phyloP scores from a whole-genome alignment of 2,888 invertebrate genomes.

The Bellardia bayeri region DNA sequence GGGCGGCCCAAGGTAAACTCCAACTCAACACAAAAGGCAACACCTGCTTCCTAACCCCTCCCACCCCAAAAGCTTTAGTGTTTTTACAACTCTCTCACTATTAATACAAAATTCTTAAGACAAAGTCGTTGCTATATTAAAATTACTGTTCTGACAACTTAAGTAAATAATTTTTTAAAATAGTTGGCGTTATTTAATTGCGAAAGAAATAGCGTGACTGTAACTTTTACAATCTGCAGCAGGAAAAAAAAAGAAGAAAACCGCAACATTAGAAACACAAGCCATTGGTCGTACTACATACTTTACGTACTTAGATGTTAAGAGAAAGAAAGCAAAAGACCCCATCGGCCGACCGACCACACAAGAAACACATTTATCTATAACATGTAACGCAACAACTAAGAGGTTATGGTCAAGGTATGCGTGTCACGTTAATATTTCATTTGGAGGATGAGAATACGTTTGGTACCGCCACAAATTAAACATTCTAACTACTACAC shows the following conservation, averaged over 20 bases:
- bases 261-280: not conserved
- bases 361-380: conserved; percentile 1
- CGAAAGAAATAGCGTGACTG: conserved; percentile 51
- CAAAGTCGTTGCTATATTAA: not conserved
- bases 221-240: not conserved
- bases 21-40: not conserved
- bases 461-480: conserved; percentile 49
- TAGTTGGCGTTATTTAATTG: conserved; percentile 58
- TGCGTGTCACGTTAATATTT: conserved; percentile 59
- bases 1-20: too few relatives aligned
- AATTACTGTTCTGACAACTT: not conserved
- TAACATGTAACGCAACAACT: conserved; percentile 12
- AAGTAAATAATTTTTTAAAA: conserved; percentile 28
- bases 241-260: not conserved
- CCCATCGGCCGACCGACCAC: not conserved
- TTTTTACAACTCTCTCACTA: not conserved
- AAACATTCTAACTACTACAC: not conserved
- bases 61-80: too few relatives aligned
- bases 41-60: too few relatives aligned
- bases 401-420: conserved; percentile 61
- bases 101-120: too few relatives aligned
- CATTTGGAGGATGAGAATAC: conserved; percentile 13
- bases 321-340: conserved; percentile 4
- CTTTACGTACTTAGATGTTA: not conserved
- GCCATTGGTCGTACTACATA: too few relatives aligned